Percentiles rank a stretch among this genome's conserved stretches.
phyloP scores from a whole-genome alignment of 2,888 invertebrate species.

The Xylota sylvarum region DNA sequence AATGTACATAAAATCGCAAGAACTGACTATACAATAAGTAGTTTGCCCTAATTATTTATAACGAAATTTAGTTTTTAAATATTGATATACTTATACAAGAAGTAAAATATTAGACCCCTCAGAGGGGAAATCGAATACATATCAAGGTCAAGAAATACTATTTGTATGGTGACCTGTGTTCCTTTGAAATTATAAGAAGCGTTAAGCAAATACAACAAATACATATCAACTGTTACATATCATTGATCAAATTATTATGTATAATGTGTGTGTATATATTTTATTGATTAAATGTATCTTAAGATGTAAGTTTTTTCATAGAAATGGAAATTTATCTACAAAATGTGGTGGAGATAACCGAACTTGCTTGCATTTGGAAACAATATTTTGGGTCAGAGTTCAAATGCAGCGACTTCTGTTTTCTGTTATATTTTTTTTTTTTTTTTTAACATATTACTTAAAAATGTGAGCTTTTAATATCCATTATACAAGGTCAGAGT shows the following conservation, averaged over 20 bases:
- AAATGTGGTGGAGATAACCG: slow-evolving; percentile 22
- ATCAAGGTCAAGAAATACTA: slow-evolving; percentile 58
- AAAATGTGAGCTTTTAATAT: slow-evolving; percentile 51
- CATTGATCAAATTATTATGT: slow-evolving; percentile 58
- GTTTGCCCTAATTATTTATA: slow-evolving; percentile 82
- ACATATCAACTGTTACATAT: slow-evolving; percentile 72
- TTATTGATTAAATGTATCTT: slow-evolving; percentile 48
- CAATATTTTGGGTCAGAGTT: slow-evolving; percentile 66
- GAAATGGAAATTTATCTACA: background rate
- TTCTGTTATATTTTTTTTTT: slow-evolving; percentile 6
- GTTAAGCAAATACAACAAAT: slow-evolving; percentile 43
- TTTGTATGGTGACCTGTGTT: slow-evolving; percentile 58
- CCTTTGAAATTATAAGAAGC: slow-evolving; percentile 55
- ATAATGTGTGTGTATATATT: slow-evolving; percentile 48
- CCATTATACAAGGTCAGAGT: slow-evolving; percentile 55
- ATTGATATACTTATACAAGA: slow-evolving; percentile 24
- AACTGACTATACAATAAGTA: slow-evolving; percentile 85
- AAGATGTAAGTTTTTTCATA: slow-evolving; percentile 39
- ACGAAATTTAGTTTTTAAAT: slow-evolving; percentile 27
- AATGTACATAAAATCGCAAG: slow-evolving; percentile 79
- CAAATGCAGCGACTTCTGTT: slow-evolving; percentile 62
- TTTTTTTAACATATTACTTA: slow-evolving; percentile 28
- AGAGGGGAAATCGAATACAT: slow-evolving; percentile 62
- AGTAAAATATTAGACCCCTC: slow-evolving; percentile 12
- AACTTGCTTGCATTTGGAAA: slow-evolving; percentile 65